Base-by-base conservation (phyloP, 2,888 invertebrate species). In the Diadegma fenestrale region DNA sequence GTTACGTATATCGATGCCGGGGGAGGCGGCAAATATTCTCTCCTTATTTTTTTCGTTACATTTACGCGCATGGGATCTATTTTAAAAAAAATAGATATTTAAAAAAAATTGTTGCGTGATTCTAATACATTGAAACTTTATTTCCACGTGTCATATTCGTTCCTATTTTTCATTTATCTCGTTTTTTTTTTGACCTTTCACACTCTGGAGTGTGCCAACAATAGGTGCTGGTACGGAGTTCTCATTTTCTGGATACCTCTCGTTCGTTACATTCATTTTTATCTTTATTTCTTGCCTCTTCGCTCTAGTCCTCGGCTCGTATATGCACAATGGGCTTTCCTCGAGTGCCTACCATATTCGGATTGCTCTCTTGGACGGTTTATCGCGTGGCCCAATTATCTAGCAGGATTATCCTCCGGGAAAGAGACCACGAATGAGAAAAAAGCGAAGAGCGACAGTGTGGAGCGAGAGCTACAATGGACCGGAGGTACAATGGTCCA, bases 301-400 rank as follows among this genome's bases (percentile, higher is more conserved):
- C 51, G n/a, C n/a, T 69, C 33, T 51, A 51, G 10, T n/a, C 30
- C 33, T 54, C 68, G 19, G 68, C 12, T 68, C 66, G 51, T 30
- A 37, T 58, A 41, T 88, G 89, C 88, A 90, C 91, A 90, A 91
- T 90, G 90, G 88, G 75, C 43, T 19, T 61, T 54, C 64, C 82
- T 76, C 63, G 84, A 61, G 63, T 48, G 48, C 26, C 37, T 12
- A 41, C 33, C 33, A 43, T 48, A 66, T 64, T 66, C 81, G 84
- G 81, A 85, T 85, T 85, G 84, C 84, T 85, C 84, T 81, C 64
- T 85, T 85, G 71, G 68, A 73, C 26, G 48, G 72, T 41, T 37
- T 83, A 75, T 68, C 72, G 51, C 73, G 66, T 75, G 63, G 75
- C 33, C 45, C 69, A 72, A 84, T 78, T 61, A 82, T 81, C 69